A percentile compares a stretch with the other conserved stretches of the same genome.
Conservation (phyloP, 1,140 invertebrate genomes). For the Drosophila pruinosa region DNA sequence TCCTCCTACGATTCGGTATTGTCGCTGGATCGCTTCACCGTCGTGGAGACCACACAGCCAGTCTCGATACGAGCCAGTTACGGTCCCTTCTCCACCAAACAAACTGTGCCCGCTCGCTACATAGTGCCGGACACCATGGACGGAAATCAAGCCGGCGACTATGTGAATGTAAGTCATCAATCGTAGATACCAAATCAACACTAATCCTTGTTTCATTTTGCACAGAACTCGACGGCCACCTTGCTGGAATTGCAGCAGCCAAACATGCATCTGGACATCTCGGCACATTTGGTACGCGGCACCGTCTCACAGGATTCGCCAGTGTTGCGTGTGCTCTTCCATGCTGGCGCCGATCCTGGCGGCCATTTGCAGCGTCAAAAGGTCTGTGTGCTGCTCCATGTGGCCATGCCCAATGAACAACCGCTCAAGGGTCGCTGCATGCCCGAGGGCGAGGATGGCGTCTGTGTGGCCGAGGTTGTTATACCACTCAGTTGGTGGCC, state of each 20-base stretch:
- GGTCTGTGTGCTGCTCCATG: constrained; percentile 90
- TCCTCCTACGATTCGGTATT: constrained; percentile 85
- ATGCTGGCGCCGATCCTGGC: constrained; percentile 91
- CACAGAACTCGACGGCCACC: constrained; percentile 78
- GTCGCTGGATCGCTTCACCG: constrained; percentile 92
- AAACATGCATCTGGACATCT: constrained; percentile 92
- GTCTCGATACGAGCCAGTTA: constrained; percentile 94
- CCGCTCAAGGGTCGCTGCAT: constrained; percentile 92
- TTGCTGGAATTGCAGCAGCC: constrained; percentile 87
- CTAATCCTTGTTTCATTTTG: neutral
- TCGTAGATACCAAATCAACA: too few relatives aligned
- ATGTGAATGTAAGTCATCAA: constrained; percentile 66
- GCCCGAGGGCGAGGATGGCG: constrained; percentile 94
- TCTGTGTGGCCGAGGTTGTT: constrained; percentile 91
- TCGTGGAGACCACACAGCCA: constrained; percentile 93
- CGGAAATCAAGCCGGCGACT: constrained; percentile 70
- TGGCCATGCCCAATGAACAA: constrained; percentile 85
- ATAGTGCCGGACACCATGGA: constrained; percentile 91
- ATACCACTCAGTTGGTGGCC: constrained; percentile 96
- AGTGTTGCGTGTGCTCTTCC: constrained; percentile 93
- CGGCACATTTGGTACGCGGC: constrained; percentile 93
- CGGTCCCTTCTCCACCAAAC: constrained; percentile 95
- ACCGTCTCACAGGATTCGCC: constrained; percentile 93
- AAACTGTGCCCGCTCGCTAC: constrained; percentile 95
- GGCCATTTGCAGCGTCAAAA: constrained; percentile 83